phyloP scores from a whole-genome alignment of 2,797 vertebrate species.

The Rhincodon typus region DNA sequence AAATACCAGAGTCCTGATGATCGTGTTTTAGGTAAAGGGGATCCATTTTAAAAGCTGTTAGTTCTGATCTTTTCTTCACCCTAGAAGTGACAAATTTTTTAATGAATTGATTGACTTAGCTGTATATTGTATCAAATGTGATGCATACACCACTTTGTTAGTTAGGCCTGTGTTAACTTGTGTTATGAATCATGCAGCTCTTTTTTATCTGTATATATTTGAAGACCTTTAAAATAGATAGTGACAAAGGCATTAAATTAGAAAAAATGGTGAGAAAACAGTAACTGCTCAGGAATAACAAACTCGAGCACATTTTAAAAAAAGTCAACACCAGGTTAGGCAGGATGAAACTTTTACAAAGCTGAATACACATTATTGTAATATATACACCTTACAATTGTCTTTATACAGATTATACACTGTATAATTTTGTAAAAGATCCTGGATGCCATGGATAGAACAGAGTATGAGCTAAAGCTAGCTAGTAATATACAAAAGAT shows the following conservation, averaged over 20 bases:
- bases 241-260: constrained; percentile 34
- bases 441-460: too few species aligned
- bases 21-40: constrained; percentile 84
- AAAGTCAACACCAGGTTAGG: neutral
- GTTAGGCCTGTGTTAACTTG: neutral
- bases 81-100: constrained; percentile 50
- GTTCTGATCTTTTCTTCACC: constrained; percentile 79
- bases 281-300: neutral
- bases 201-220: neutral
- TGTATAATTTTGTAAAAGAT: too few species aligned
- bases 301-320: neutral
- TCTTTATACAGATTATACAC: neutral
- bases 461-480: too few species aligned
- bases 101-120: neutral
- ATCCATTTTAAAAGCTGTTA: constrained; percentile 89
- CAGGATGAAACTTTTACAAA: neutral
- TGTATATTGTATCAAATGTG: neutral
- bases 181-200: neutral
- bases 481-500: too few species aligned
- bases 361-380: neutral
- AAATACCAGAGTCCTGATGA: constrained; percentile 84
- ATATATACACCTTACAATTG: neutral
- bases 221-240: neutral
- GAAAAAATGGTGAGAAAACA: neutral
- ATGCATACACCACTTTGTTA: neutral